Conservation (phyloP, 2,113 vertebrate species). For the Carlito syrichta region DNA sequence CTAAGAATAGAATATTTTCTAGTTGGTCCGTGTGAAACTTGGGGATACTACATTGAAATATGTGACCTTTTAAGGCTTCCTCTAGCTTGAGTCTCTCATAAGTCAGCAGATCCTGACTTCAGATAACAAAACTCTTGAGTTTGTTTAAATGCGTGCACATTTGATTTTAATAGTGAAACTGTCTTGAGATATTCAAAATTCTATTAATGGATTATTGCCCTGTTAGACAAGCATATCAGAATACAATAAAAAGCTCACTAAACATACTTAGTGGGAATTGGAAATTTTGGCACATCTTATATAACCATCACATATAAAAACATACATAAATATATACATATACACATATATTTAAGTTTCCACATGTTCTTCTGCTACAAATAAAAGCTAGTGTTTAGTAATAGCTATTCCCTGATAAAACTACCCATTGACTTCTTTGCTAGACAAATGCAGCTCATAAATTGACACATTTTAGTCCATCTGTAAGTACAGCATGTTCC, state of each 20-base stretch:
- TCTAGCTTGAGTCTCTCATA: neutral
- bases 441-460: slow-evolving; percentile 74
- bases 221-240: slow-evolving; percentile 3
- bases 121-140: neutral
- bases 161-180: slow-evolving; percentile 15
- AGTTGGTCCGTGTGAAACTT: neutral
- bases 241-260: slow-evolving; percentile 13
- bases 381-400: slow-evolving; percentile 41
- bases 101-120: neutral
- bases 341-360: neutral
- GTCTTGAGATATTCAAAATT: slow-evolving; percentile 26
- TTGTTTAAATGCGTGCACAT: neutral
- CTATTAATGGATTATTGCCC: slow-evolving; percentile 35
- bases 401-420: slow-evolving; percentile 60
- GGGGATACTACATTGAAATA: neutral
- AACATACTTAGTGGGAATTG: slow-evolving; percentile 47
- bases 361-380: slow-evolving; percentile 44
- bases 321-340: slow-evolving; percentile 1
- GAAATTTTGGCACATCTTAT: slow-evolving; percentile 32
- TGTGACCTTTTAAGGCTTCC: neutral
- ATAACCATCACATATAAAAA: neutral
- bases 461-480: slow-evolving; percentile 80
- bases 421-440: slow-evolving; percentile 68
- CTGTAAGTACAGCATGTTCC: slow-evolving; percentile 74
- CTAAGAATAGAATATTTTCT: neutral